Evolutionary conservation across 2,888 invertebrate species (phyloP).

Genomic region (Amphipoea oculea): DNA sequence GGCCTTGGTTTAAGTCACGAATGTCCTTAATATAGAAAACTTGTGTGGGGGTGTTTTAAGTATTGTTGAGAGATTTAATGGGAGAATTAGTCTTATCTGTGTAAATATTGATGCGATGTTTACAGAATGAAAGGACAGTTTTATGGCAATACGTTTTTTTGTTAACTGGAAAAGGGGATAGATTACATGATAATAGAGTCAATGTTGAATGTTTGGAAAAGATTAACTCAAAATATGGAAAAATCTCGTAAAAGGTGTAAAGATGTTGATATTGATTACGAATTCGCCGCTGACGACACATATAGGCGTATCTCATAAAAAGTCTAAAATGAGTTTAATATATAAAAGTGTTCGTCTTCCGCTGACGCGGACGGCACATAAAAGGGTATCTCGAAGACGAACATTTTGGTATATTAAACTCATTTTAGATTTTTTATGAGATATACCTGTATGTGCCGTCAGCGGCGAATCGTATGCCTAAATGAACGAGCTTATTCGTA

Average conservation of each 20-base stretch:
- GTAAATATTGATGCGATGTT: neutral
- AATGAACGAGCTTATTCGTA: neutral
- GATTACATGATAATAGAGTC: no score
- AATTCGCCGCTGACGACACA: no score
- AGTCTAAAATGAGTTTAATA: no score
- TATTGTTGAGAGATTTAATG: conserved; percentile 37
- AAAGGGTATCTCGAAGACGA: no score
- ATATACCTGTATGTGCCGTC: no score
- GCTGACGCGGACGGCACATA: no score
- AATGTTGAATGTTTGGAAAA: neutral
- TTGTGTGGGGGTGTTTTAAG: conserved; percentile 40
- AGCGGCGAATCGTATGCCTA: no score
- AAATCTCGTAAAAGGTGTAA: neutral
- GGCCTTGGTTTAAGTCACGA: conserved; percentile 81
- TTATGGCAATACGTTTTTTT: neutral
- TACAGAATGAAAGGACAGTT: neutral
- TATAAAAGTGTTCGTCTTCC: no score
- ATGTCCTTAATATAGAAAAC: conserved; percentile 62
- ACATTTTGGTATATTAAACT: no score
- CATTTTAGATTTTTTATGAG: no score
- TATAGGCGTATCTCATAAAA: no score
- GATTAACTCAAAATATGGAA: neutral
- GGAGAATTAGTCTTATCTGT: conserved; percentile 30
- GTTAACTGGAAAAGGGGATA: neutral
- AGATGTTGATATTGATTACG: neutral